A percentile compares a stretch with the other conserved stretches of the same genome.
Evolutionary conservation across 2,888 invertebrate genomes (phyloP).

Genomic region (Hipparchia sbordonii): DNA sequence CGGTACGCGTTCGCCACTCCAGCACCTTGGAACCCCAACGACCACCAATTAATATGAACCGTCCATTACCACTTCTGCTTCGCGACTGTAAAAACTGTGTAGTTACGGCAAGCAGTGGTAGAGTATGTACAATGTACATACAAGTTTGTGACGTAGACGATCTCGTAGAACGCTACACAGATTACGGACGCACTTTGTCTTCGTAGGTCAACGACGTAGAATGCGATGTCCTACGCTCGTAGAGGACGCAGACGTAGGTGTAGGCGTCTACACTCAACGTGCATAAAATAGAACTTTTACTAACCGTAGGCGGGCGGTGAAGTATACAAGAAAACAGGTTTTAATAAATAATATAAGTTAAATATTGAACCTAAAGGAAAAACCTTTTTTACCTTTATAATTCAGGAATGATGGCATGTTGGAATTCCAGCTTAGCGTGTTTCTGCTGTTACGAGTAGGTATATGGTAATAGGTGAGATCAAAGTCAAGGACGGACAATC

Average conservation of each 20-base stretch:
- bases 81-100: too few species aligned
- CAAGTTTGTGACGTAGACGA: not conserved
- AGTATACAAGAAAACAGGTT: not conserved
- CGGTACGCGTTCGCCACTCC: too few species aligned
- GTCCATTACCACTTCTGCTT: too few species aligned
- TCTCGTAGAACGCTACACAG: constrained; percentile 8
- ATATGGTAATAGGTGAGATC: not conserved
- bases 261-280: not conserved
- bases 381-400: too few species aligned
- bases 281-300: too few species aligned
- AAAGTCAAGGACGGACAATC: not conserved
- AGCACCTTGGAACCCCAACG: too few species aligned
- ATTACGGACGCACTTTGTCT: not conserved
- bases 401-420: too few species aligned
- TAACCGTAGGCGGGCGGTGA: not conserved
- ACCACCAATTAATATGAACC: too few species aligned
- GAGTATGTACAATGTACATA: not conserved
- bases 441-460: not conserved
- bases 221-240: constrained; percentile 4
- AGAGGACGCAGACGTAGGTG: not conserved
- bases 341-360: too few species aligned
- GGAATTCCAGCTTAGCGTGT: too few species aligned
- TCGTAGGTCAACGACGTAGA: not conserved
- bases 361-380: too few species aligned
- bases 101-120: not conserved